Evolutionary conservation across 2,888 invertebrate genomes (phyloP).

Genomic region (Tipula unca): DNA sequence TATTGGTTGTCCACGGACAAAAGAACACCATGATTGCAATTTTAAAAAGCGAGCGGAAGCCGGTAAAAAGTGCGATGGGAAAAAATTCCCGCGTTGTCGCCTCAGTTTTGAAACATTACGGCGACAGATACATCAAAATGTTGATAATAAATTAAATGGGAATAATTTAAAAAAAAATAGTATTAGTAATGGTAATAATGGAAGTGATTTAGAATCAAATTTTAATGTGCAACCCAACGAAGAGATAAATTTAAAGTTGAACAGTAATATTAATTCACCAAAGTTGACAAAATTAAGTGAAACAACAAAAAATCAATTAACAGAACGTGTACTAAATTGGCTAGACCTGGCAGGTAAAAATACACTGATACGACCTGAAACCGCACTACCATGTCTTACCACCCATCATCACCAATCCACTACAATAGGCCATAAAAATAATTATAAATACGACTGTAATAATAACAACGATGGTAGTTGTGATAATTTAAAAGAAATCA

Average conservation of each 20-base stretch:
- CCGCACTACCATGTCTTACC: not conserved
- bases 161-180: not conserved
- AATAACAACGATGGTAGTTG: not conserved
- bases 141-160: not conserved
- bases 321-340: constrained; percentile 72
- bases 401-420: not conserved
- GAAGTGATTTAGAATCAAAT: not conserved
- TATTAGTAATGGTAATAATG: not conserved
- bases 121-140: not conserved
- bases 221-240: not conserved
- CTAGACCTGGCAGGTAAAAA: constrained; percentile 62
- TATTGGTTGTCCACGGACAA: not conserved
- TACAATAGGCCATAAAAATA: constrained; percentile 1
- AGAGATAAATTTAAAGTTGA: not conserved
- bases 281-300: not conserved
- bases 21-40: not conserved
- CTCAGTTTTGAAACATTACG: not conserved
- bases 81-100: not conserved
- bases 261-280: not conserved
- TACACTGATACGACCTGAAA: constrained; percentile 24
- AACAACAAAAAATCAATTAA: constrained; percentile 39
- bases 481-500: not conserved
- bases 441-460: not conserved
- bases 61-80: not conserved
- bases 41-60: not conserved